Evolutionary conservation across 2,113 vertebrate species (phyloP).

Genomic region (Calyptommatus sinebrachiatus): DNA sequence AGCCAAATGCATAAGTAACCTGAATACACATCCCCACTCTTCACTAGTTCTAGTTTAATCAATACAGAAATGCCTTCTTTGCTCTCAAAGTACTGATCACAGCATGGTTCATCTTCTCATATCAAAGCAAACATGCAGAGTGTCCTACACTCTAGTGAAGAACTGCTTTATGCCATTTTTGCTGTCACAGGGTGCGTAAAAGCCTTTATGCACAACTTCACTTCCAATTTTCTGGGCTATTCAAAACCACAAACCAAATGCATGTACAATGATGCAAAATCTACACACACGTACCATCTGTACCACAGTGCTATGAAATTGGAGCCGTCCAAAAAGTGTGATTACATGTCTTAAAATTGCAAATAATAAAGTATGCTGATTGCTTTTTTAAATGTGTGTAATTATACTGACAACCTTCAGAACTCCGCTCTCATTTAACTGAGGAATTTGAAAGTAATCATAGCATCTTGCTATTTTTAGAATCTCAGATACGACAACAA

Average conservation of each 20-base stretch:
- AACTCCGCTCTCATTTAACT: conserved; percentile 10
- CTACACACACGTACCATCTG: conserved; percentile 6
- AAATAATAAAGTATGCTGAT: conserved; percentile 26
- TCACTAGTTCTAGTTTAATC: not conserved
- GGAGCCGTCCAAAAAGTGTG: not conserved
- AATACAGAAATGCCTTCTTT: not conserved
- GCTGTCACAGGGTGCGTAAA: not conserved
- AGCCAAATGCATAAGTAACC: not conserved
- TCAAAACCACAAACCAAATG: not conserved
- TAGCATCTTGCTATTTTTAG: conserved; percentile 2
- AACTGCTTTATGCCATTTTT: not conserved
- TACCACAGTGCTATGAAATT: not conserved
- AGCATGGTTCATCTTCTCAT: not conserved
- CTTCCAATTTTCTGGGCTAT: not conserved
- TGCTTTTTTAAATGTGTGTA: not conserved
- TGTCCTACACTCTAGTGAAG: not conserved
- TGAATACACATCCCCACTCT: not conserved
- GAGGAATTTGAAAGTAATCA: conserved; percentile 7
- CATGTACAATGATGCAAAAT: not conserved
- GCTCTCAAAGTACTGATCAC: not conserved
- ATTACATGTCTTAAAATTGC: conserved; percentile 34
- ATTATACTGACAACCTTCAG: conserved; percentile 17
- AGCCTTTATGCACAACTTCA: not conserved
- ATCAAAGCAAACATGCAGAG: not conserved
- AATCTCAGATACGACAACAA: conserved; percentile 2